Evolutionary conservation across 2,888 invertebrate species (phyloP).

Genomic region (Anagyrus pseudococci): DNA sequence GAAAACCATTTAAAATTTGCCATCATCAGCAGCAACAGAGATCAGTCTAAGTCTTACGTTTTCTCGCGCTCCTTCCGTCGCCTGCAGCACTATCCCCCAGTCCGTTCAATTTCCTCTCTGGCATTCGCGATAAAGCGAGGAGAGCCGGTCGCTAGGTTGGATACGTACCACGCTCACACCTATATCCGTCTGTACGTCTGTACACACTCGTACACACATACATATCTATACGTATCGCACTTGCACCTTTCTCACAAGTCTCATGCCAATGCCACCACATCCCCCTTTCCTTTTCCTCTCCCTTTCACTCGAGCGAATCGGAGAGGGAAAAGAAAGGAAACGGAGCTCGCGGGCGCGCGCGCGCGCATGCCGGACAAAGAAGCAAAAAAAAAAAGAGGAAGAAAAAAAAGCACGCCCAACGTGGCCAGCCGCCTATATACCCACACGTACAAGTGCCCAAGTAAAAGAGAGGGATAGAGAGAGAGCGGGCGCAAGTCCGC

Average conservation of each 20-base stretch:
- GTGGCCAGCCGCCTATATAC: background rate
- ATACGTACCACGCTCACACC: too few species aligned
- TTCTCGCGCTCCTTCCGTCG: background rate
- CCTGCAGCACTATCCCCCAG: slow-evolving; percentile 1
- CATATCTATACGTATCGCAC: slow-evolving; percentile 23
- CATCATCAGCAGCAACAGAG: too few species aligned
- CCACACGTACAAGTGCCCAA: background rate
- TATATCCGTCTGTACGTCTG: background rate
- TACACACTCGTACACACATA: background rate
- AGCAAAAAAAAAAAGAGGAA: background rate
- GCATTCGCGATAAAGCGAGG: background rate
- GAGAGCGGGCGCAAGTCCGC: background rate
- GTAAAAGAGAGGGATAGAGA: slow-evolving; percentile 9
- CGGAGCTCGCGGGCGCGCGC: slow-evolving; percentile 9
- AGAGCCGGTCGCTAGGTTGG: too few species aligned
- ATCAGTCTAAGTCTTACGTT: too few species aligned
- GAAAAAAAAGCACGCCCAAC: background rate
- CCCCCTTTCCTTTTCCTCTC: slow-evolving; percentile 39
- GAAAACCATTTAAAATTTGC: too few species aligned
- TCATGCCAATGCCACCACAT: slow-evolving; percentile 37
- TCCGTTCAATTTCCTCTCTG: background rate
- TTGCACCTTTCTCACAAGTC: slow-evolving; percentile 37
- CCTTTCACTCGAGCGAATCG: slow-evolving; percentile 41
- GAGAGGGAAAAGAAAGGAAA: slow-evolving; percentile 39
- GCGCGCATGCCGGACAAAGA: slow-evolving; percentile 28